Evolutionary conservation across 2,797 vertebrate genomes (phyloP), one percentile per base, ranked within the genome.

Genomic region (Parotocinclus haroldoi): DNA sequence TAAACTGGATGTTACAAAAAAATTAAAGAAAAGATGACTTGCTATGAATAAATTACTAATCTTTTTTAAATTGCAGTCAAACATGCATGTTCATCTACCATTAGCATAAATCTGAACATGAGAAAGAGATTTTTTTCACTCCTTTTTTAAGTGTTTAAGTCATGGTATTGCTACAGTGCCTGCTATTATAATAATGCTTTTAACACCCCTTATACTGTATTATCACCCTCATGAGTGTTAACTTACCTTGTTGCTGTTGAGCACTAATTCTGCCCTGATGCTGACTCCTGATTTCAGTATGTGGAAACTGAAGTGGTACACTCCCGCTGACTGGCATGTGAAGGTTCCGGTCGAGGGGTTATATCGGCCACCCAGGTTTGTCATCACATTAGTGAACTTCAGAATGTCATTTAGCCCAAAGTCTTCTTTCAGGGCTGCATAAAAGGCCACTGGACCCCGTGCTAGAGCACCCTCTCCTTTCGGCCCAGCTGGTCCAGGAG

Each of bases 271-370:
- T 0, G 92, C 94, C 91, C 92, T 94, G 88, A 96, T 2, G 92
- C 91, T 1, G 89, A 93, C 16, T 89, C 93, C 77, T 89, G 56
- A 91, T 93, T 95, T 96, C 76, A 96, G 87, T 66, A 96, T 91
- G n/a, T 95, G 92, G 85, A 93, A 96, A 73, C 90, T 93, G 81
- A 96, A 96, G 87, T 93, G 92, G 83, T 95, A 96, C 80, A 94
- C 92, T 56, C 94, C 94, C 0, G 91, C 89, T 71, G 93, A 87
- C 7, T 92, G 92, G 77, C 95, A 96, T 66, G 94, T 98, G 88
- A 98, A 98, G 67, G 94, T 95, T 73, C 96, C 95, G 0, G 93
- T 96, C 7, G 91, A 91, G 0, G 93, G 90, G 69, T 96, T 92
- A 0, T 98, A 98, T 84, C 93, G 93, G 84, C 92, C 93, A 67